Conservation (phyloP, 2,797 vertebrate species). For the Microtus californicus region DNA sequence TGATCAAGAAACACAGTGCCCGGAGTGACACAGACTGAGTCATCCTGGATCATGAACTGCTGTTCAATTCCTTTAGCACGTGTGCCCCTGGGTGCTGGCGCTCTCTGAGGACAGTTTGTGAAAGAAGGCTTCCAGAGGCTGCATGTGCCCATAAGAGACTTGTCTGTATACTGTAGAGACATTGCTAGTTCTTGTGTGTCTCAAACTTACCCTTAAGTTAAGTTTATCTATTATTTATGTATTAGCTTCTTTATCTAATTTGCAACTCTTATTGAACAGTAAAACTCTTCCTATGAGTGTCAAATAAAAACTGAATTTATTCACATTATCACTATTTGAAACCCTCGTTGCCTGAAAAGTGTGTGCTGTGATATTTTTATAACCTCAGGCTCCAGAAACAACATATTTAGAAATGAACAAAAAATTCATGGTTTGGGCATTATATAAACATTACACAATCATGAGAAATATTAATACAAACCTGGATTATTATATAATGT, state of each 20-base stretch:
- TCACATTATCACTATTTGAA: slow-evolving; percentile 51
- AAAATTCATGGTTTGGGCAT: background rate
- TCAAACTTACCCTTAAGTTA: slow-evolving; percentile 41
- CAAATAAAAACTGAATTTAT: slow-evolving; percentile 53
- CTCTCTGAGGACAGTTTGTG: background rate
- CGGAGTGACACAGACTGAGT: background rate
- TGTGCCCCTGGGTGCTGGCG: accelerated
- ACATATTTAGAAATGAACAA: slow-evolving; percentile 35
- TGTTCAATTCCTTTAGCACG: background rate
- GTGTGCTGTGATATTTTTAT: background rate
- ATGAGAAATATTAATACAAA: background rate
- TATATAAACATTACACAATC: background rate
- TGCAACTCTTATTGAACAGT: slow-evolving; percentile 25
- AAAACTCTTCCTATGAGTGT: background rate
- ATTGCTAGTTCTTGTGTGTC: background rate
- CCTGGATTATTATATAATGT: background rate
- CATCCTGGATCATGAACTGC: background rate
- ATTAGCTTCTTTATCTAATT: slow-evolving; percentile 15
- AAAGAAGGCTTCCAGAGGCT: background rate
- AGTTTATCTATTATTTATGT: slow-evolving; percentile 14
- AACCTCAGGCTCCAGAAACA: slow-evolving; percentile 30
- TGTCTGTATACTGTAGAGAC: background rate
- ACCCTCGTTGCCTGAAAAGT: slow-evolving; percentile 41
- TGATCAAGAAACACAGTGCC: slow-evolving; percentile 17
- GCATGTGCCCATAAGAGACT: too few species aligned